Base-by-base conservation (phyloP, 1,140 invertebrate genomes). In the Euwallacea fornicatus region DNA sequence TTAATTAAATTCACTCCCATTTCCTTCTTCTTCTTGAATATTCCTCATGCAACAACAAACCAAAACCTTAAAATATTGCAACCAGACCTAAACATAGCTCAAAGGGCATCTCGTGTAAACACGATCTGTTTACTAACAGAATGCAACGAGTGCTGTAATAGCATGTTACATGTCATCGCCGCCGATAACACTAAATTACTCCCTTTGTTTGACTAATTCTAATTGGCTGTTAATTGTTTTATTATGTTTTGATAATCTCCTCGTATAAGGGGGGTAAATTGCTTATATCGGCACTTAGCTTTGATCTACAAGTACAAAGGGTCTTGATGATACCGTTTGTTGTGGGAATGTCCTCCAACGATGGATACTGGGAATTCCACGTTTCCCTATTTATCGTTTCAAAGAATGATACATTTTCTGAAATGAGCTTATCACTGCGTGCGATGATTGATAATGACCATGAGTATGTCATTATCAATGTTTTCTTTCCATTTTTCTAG, bases 151-250 rank as follows among this genome's bases (percentile, higher is more conserved):
- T 54, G 33, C 62, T 55, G 42, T 66, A 66, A 66, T 58, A 54
- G 53, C 50, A 13, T 66, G 64, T 66, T 53, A 44, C 64, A 44
- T 66, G 64, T 55, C 64, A 66, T 55, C 64, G 41, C 15, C 1
- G 41, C 10, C 64, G 43, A 56, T 58, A 66, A 66, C 53, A 44
- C 15, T 66, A 66, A 66, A 66, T 66, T 66, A 66, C 53, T 10
- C 64, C 56, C 50, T 66, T 56, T 66, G 64, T 66, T 66, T 66
- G 43, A 63, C 61, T 65, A 54, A 33, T 65, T 65, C 62, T 54
- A 65, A 65, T 65, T 54, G 16, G 62, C 46, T 65, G 62, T 13
- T 65, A 65, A 65, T 65, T 53, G 33, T 4, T 65, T 65, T 65
- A 65, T 54, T 46, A 63, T 47, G 46, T 53, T 65, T 54, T 54